These are phyloP conservation scores for Rhinatrema bivittatum DNA, from an alignment of 2,797 vertebrate genomes.

Conservation along the genomic window DNA sequence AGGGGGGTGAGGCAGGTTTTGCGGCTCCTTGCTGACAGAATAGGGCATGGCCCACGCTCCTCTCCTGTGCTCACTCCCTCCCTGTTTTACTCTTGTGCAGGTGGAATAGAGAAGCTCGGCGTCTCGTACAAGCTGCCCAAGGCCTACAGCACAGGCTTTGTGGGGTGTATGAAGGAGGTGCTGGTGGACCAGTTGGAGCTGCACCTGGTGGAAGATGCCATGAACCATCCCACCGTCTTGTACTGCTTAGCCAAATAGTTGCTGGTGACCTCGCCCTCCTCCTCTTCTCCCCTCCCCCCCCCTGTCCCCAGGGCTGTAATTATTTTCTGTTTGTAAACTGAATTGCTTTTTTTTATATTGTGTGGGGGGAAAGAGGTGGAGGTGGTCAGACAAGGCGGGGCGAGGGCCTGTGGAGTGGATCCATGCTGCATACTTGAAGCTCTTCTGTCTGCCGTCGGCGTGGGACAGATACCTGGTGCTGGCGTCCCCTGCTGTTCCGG, in stretches of 20 bases:
- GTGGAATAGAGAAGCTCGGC: slow-evolving; percentile 77
- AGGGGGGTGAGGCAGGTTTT: no score
- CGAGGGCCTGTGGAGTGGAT: no score
- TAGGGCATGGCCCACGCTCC: no score
- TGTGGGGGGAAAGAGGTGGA: slow-evolving; percentile 16
- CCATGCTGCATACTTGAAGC: no score
- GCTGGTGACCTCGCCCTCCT: slow-evolving; percentile 24
- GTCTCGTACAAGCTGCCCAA: slow-evolving; percentile 79
- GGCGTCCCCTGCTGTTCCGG: no score
- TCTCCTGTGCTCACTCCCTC: no score
- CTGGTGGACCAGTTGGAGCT: slow-evolving; percentile 79
- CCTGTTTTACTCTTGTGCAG: slow-evolving; percentile 46
- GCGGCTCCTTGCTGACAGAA: no score
- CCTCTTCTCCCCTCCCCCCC: slow-evolving; percentile 14
- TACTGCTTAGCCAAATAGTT: slow-evolving; percentile 81
- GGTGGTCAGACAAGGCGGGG: no score
- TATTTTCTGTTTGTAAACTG: slow-evolving; percentile 99
- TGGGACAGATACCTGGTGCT: no score
- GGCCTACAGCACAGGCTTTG: slow-evolving; percentile 84
- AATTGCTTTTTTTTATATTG: slow-evolving; percentile 84
- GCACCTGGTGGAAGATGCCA: slow-evolving; percentile 88
- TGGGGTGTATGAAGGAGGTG: slow-evolving; percentile 88
- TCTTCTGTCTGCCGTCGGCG: no score
- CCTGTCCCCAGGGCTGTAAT: slow-evolving; percentile 85
- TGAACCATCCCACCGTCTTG: slow-evolving; percentile 81